Conservation (phyloP, 2,888 invertebrate species). For the Brachycybe producta region DNA sequence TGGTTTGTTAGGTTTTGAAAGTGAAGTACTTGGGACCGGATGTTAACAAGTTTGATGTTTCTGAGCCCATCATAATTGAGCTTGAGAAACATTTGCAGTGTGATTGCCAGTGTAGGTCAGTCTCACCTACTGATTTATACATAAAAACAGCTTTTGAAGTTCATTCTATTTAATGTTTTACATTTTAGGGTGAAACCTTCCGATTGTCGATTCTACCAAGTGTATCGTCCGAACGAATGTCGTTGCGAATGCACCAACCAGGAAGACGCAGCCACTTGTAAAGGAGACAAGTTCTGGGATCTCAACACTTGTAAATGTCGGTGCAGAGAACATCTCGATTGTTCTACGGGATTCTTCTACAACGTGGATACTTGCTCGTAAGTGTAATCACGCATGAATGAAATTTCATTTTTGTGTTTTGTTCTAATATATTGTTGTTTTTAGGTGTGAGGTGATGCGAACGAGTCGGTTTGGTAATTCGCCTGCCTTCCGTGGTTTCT, state of each 20-base stretch:
- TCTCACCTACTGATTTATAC: constrained; percentile 21
- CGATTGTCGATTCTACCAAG: constrained; percentile 46
- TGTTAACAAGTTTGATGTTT: background rate
- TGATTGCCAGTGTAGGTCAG: constrained; percentile 15
- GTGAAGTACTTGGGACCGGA: constrained; percentile 9
- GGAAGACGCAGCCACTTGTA: constrained; percentile 48
- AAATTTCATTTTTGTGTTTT: background rate
- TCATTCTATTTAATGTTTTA: no score
- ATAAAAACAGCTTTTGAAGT: no score
- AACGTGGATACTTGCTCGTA: constrained; percentile 30
- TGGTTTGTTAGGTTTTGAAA: constrained; percentile 9
- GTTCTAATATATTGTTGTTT: background rate
- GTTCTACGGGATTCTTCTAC: constrained; percentile 48
- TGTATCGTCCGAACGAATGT: constrained; percentile 44
- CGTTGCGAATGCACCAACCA: constrained; percentile 47
- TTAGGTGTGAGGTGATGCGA: constrained; percentile 1
- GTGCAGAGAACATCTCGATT: constrained; percentile 43
- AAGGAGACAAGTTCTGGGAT: constrained; percentile 45
- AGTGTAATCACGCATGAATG: background rate
- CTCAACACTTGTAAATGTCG: constrained; percentile 45
- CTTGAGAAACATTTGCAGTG: constrained; percentile 13
- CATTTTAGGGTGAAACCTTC: constrained; percentile 15
- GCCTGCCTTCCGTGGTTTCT: background rate
- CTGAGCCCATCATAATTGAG: background rate
- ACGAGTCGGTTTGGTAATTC: background rate